These are phyloP conservation scores for Phycodurus eques DNA, from an alignment of 2,113 vertebrate species.

Conservation along the genomic window DNA sequence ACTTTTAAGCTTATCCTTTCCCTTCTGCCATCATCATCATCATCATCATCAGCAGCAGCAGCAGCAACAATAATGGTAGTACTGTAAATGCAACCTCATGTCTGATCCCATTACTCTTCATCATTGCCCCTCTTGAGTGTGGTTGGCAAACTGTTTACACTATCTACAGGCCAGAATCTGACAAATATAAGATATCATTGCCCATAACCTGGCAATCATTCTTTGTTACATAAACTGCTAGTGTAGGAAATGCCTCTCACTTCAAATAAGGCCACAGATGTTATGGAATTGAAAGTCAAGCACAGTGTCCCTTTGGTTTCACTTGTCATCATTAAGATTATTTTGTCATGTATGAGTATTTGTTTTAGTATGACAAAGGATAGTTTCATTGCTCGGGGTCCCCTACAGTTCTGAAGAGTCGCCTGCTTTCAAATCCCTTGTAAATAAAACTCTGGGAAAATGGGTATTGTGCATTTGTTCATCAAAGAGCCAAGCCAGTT, in stretches of 20 bases:
- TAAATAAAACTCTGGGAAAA: neutral
- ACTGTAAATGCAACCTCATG: constrained; percentile 9
- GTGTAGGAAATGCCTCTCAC: constrained; percentile 56
- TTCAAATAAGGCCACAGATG: constrained; percentile 51
- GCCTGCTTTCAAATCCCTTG: neutral
- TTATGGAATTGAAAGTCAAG: constrained; percentile 55
- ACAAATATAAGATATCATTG: constrained; percentile 14
- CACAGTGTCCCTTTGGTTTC: constrained; percentile 27
- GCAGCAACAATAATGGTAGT: neutral
- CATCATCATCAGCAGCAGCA: neutral
- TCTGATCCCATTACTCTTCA: constrained; percentile 9
- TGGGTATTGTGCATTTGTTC: neutral
- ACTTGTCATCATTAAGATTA: constrained; percentile 36
- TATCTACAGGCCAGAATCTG: constrained; percentile 8
- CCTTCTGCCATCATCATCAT: neutral
- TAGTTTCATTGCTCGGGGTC: neutral
- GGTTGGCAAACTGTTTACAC: constrained; percentile 11
- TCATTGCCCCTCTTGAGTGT: constrained; percentile 4
- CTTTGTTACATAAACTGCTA: constrained; percentile 23
- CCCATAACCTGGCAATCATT: constrained; percentile 21
- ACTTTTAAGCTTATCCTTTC: neutral
- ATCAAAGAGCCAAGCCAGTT: neutral
- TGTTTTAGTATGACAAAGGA: neutral
- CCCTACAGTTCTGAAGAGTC: neutral
- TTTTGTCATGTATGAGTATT: constrained; percentile 1